Evolutionary conservation across 2,888 invertebrate genomes (phyloP).

Genomic region (Cetonia aurata): DNA sequence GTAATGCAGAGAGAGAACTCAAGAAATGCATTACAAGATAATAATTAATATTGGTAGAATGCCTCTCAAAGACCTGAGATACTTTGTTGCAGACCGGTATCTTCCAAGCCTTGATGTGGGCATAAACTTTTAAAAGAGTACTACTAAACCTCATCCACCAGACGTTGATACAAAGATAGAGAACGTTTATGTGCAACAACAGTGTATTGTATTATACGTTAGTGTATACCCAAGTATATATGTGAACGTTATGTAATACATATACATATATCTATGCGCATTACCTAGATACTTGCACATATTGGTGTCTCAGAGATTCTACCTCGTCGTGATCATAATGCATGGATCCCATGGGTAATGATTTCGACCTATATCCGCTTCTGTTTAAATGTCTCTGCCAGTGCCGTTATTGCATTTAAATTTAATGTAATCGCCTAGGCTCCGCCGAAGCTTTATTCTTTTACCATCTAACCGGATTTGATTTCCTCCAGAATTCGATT

Average conservation of each 20-base stretch:
- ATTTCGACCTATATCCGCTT: slow-evolving; percentile 47
- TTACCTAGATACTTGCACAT: not conserved
- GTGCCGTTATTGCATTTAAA: slow-evolving; percentile 51
- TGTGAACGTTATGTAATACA: not conserved
- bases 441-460: slow-evolving; percentile 27
- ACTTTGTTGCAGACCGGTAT: too few relatives aligned
- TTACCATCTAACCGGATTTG: slow-evolving; percentile 23
- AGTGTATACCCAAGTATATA: too few relatives aligned
- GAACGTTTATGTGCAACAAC: slow-evolving; percentile 3
- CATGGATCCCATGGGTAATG: slow-evolving; percentile 49
- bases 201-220: not conserved
- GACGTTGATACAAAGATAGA: slow-evolving; percentile 2
- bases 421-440: slow-evolving; percentile 31
- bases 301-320: slow-evolving; percentile 26
- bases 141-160: not conserved
- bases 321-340: slow-evolving; percentile 51
- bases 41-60: too few relatives aligned
- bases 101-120: not conserved
- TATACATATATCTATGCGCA: not conserved
- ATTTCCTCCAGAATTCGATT: slow-evolving; percentile 13
- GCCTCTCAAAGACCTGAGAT: too few relatives aligned
- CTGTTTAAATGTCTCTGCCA: slow-evolving; percentile 49
- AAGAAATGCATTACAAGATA: too few relatives aligned
- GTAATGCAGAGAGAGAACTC: too few relatives aligned
- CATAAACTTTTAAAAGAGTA: slow-evolving; percentile 5